These are phyloP conservation scores for Notarius quadriscutis DNA, from an alignment of 2,113 vertebrate genomes.

Conservation along the genomic window DNA sequence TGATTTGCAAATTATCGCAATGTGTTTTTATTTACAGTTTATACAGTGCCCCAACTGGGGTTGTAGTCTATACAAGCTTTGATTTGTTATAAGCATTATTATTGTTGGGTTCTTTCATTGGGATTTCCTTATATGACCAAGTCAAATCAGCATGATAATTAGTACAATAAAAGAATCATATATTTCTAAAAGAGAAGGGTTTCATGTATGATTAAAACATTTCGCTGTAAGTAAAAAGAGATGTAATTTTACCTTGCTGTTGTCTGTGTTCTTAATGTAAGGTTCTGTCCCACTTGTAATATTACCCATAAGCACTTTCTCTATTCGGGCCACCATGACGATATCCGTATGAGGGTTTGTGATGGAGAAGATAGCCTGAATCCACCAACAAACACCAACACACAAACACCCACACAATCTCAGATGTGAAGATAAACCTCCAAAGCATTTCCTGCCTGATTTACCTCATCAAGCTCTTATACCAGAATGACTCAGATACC, in stretches of 20 bases:
- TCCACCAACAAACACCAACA: slow-evolving; percentile 15
- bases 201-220: background rate
- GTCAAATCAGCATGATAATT: background rate
- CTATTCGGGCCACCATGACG: slow-evolving; percentile 90
- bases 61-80: background rate
- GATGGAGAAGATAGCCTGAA: slow-evolving; percentile 91
- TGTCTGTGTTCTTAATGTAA: slow-evolving; percentile 95
- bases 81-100: background rate
- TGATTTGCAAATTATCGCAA: no score
- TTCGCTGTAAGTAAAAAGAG: background rate
- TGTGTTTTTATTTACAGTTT: no score
- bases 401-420: background rate
- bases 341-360: slow-evolving; percentile 93
- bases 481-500: slow-evolving; percentile 66
- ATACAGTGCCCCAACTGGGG: no score
- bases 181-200: background rate
- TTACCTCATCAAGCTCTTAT: background rate
- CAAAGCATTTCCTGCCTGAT: slow-evolving; percentile 11
- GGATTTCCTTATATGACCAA: background rate
- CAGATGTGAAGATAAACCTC: slow-evolving; percentile 2
- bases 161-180: background rate
- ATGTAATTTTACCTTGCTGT: slow-evolving; percentile 82
- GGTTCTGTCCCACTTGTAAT: slow-evolving; percentile 89
- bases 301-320: slow-evolving; percentile 94
- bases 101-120: background rate